Base-by-base conservation (phyloP, 2,888 invertebrate genomes). In the Dasysyrphus albostriatus region DNA sequence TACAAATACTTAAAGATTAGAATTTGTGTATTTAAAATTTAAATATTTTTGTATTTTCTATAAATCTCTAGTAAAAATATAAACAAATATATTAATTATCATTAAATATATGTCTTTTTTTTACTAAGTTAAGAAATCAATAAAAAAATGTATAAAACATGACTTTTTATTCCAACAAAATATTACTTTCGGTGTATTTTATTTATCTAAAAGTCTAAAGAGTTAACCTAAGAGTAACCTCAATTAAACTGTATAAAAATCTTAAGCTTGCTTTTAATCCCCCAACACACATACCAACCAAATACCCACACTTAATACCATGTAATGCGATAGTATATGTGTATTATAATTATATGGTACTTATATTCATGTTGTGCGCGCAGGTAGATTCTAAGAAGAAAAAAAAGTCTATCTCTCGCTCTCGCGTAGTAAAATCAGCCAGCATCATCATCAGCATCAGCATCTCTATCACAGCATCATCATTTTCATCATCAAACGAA, bases 191-290 rank as follows among this genome's bases (percentile, higher is more conserved):
- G 59, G 73, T 73, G 73, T 73, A 72, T 34, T 44, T 44, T 12
- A 32, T 34, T 56, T 44, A 44, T 56, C 47, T 14, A 4, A 59
- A 73, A 44, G 72, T 44, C 72, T 58, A 42, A 73, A 73, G 73
- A 73, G 73, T 73, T 59, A 73, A 59, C 73, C 58, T 47, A 73
- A 73, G 73, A 73, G 73, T 49, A 47, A 19, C 47, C 73, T 49
- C 58, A 69, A 69, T 69, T 58, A 61, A 77, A 49, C 59, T 39
- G 12, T 65, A 49, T 19, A 44, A 12, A 74, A 58, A 65, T 78
- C 81, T 63, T 63, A 85, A 85, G 81, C 73, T 85, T 63, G 54
- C 54, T 24, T 72, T 74, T 70, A 81, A 74, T 85, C 76, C 59
- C 39, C 73, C 80, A 76, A 67, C 51, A 67, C 65, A 49, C 19